Percentiles rank a stretch among this genome's conserved stretches.
phyloP scores from a whole-genome alignment of 2,888 invertebrate species.

The Dolomedes plantarius region DNA sequence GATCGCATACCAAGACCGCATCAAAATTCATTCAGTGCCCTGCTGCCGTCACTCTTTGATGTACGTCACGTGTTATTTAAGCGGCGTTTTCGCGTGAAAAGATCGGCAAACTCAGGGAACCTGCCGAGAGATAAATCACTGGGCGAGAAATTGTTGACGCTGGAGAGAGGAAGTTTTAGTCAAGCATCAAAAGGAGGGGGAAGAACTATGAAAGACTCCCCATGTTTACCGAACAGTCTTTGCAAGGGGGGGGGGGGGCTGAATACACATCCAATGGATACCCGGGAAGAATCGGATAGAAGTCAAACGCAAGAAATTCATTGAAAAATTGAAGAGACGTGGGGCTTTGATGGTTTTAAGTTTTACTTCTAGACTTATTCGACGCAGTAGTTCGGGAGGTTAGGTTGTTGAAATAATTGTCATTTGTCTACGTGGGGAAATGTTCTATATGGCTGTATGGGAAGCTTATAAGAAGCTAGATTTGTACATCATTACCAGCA shows the following conservation, averaged over 20 bases:
- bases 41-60: not conserved
- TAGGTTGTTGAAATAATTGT: too few species aligned
- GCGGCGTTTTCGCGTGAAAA: slow-evolving; percentile 9
- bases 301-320: not conserved
- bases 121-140: slow-evolving; percentile 10
- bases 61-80: slow-evolving; percentile 14
- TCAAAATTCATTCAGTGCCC: not conserved
- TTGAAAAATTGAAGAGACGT: not conserved
- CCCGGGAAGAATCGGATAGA: not conserved
- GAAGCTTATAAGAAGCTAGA: too few species aligned
- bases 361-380: too few species aligned
- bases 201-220: not conserved
- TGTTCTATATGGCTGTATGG: too few species aligned
- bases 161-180: not conserved
- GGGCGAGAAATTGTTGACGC: not conserved
- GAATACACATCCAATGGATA: not conserved
- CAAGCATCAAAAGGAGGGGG: slow-evolving; percentile 3
- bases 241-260: not conserved
- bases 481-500: too few species aligned
- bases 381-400: too few species aligned
- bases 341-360: too few species aligned
- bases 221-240: not conserved
- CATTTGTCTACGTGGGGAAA: too few species aligned
- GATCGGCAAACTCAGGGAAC: slow-evolving; percentile 4
- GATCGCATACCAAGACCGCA: not conserved